These are phyloP conservation scores for Sycophaga agraensis DNA, from an alignment of 1,140 invertebrate species.

Conservation along the genomic window DNA sequence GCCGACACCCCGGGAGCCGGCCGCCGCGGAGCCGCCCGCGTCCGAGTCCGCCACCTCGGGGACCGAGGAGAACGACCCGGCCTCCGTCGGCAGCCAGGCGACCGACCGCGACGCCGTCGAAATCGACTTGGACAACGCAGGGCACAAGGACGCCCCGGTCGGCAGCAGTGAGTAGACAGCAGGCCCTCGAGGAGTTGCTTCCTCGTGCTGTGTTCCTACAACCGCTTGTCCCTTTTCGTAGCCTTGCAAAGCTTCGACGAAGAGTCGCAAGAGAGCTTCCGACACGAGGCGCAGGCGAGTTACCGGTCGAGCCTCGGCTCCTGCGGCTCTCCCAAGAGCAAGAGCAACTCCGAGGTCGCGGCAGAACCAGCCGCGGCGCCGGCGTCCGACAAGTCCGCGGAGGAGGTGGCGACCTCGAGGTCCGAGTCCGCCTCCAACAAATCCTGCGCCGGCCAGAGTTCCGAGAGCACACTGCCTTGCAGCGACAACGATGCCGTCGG, in stretches of 20 bases:
- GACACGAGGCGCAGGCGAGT: conserved; percentile 12
- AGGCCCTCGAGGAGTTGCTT: no score
- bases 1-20: neutral
- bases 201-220: no score
- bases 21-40: neutral
- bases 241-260: conserved; percentile 22
- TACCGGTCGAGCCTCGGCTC: neutral
- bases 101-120: conserved; percentile 47
- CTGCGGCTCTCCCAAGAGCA: neutral
- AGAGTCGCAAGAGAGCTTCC: neutral
- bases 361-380: neutral
- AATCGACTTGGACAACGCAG: conserved; percentile 40
- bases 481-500: neutral
- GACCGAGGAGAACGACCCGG: no score
- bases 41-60: no score
- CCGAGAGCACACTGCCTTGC: neutral
- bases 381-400: no score
- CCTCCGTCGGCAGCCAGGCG: conserved; percentile 42
- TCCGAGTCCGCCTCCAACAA: no score
- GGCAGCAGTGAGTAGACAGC: no score
- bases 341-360: neutral
- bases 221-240: neutral
- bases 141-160: no score
- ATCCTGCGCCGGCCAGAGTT: no score
- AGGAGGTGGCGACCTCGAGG: no score